Evolutionary conservation across 2,888 invertebrate species (phyloP).

Genomic region (Dione juno): DNA sequence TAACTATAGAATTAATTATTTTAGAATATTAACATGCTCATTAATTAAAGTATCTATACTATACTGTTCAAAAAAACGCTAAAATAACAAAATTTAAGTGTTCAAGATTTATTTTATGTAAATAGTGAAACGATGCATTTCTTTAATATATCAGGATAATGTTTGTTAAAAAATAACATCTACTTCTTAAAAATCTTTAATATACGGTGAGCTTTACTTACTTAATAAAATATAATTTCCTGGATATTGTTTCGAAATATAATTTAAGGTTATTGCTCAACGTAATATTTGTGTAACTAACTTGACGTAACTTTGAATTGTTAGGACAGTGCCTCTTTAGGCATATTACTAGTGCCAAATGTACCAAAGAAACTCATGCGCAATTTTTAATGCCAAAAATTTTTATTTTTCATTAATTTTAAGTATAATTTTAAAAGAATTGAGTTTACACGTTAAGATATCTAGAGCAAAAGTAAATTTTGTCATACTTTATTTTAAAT

Average conservation of each 20-base stretch:
- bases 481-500: not conserved
- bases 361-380: slow-evolving; percentile 56
- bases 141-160: not conserved
- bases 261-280: slow-evolving; percentile 75
- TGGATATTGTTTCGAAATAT: slow-evolving; percentile 71
- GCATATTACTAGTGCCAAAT: slow-evolving; percentile 65
- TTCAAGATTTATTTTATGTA: not conserved
- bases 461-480: not conserved
- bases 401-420: slow-evolving; percentile 43
- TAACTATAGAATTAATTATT: slow-evolving; percentile 7
- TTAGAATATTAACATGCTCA: slow-evolving; percentile 4
- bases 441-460: slow-evolving; percentile 18
- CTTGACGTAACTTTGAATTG: slow-evolving; percentile 55
- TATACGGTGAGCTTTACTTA: slow-evolving; percentile 14
- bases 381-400: slow-evolving; percentile 58
- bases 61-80: not conserved
- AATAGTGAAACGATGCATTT: not conserved
- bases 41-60: not conserved
- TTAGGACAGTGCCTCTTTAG: slow-evolving; percentile 40
- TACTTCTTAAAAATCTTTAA: not conserved
- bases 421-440: slow-evolving; percentile 40
- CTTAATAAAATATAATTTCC: slow-evolving; percentile 70
- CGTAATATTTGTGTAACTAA: slow-evolving; percentile 65
- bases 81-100: not conserved
- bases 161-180: not conserved